phyloP scores from a whole-genome alignment of 2,113 vertebrate genomes.

The Chrysemys picta region DNA sequence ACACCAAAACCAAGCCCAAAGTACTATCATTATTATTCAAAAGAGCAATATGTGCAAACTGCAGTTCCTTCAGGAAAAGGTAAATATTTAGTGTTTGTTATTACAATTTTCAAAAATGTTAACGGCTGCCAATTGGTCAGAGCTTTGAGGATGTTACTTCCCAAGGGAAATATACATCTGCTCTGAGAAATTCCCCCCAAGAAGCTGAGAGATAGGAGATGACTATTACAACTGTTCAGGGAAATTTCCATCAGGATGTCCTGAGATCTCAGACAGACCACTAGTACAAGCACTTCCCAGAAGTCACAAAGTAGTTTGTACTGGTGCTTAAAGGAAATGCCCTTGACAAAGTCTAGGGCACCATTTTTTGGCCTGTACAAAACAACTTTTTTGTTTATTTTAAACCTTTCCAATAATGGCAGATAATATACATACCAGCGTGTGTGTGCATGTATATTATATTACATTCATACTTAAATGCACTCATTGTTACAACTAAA shows the following conservation, averaged over 20 bases:
- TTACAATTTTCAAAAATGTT: neutral
- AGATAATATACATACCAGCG: neutral
- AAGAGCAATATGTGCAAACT: neutral
- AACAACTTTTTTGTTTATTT: neutral
- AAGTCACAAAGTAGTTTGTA: neutral
- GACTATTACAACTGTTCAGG: neutral
- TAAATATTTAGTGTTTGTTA: neutral
- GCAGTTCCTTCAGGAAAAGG: neutral
- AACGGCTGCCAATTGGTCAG: neutral
- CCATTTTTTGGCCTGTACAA: neutral
- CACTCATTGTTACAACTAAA: neutral
- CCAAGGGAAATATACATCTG: neutral
- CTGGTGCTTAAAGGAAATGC: neutral
- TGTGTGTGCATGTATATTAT: neutral
- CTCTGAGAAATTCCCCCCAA: neutral
- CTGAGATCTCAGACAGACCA: neutral
- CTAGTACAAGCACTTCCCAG: neutral
- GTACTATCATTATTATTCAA: neutral
- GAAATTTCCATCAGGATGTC: neutral
- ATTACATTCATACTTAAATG: neutral
- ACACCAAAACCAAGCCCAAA: neutral
- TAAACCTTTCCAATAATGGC: neutral
- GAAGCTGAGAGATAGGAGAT: neutral
- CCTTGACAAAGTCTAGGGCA: neutral
- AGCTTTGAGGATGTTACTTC: neutral